These are phyloP conservation scores for Psittacula echo DNA, from an alignment of 2,797 vertebrate species.

Conservation along the genomic window DNA sequence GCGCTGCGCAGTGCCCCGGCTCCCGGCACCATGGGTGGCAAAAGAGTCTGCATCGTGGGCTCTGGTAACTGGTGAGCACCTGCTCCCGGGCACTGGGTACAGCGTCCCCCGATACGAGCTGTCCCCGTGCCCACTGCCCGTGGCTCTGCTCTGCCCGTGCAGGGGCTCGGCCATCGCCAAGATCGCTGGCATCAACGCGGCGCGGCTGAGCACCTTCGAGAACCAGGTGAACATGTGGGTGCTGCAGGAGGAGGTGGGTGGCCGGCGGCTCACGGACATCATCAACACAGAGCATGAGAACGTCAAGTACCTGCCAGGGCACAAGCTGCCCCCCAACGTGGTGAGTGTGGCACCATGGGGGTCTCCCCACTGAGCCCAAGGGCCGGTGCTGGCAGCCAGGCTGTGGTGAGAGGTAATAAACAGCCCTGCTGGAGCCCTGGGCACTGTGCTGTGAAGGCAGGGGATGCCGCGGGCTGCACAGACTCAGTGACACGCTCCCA, in stretches of 20 bases:
- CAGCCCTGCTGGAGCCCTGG: background rate
- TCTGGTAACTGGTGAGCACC: constrained; percentile 94
- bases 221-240: constrained; percentile 94
- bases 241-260: constrained; percentile 89
- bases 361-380: background rate
- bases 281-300: constrained; percentile 97
- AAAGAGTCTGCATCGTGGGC: constrained; percentile 91
- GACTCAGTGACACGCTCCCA: accelerated
- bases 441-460: background rate
- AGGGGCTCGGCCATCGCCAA: constrained; percentile 98
- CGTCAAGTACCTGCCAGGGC: constrained; percentile 93
- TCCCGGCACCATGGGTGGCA: constrained; percentile 69
- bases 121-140: background rate
- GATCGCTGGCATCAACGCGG: constrained; percentile 90
- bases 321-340: constrained; percentile 94
- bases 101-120: background rate
- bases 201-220: constrained; percentile 84
- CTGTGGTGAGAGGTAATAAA: background rate
- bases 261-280: constrained; percentile 91
- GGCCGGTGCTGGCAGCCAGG: accelerated
- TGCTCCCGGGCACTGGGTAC: accelerated
- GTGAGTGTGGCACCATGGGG: constrained; percentile 72
- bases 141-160: background rate
- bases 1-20: background rate
- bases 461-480: accelerated